Base-by-base conservation (phyloP, 2,888 invertebrate genomes). In the Polia nebulosa region DNA sequence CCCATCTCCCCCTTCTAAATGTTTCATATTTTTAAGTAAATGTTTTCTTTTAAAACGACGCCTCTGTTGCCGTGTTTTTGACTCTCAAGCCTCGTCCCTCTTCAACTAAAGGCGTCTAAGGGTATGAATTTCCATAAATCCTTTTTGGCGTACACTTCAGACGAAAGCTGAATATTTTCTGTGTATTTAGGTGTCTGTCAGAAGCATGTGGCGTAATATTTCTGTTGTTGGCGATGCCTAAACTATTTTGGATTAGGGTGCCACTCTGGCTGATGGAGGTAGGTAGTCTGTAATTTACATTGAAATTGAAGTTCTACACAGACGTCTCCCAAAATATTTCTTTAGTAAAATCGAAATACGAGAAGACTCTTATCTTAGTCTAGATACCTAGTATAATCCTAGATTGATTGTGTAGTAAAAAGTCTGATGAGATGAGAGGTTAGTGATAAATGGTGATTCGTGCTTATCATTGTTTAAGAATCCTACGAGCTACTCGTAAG, bases 21-120 rank as follows among this genome's bases (percentile, higher is more conserved):
- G 76, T 75, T 79, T 81, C 77, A 79, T 77, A 82, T 79, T 81
- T 82, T 79, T 81, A 72, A 68, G 73, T 64, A 76, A 82, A 81
- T 66, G 65, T 73, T 80, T 82, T 73, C 69, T 69, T 78, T 59
- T 49, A 52, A 63, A 75, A 32, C 64, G 53, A 17, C 44, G 47
- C 49, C 36, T 52, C 27, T n/a, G 53, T 45, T 27, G 36, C 56
- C 17, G 39, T 41, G 39, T 41, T 41, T 41, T n/a, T 41, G 39
- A 41, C 17, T n/a, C n/a, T 41, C n/a, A 17, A 41, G 25, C 60
- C 25, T 61, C 52, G 58, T 69, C 53, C 55, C 75, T 36, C 73
- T 72, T 73, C 52, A 45, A 63, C n/a, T 27, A 52, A 70, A 58
- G 47, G 53, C 56, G 55, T 62, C 17, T 27, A 45, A 71, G 56